Evolutionary conservation across 2,888 invertebrate species (phyloP).

Genomic region (Acrobasis consociella): DNA sequence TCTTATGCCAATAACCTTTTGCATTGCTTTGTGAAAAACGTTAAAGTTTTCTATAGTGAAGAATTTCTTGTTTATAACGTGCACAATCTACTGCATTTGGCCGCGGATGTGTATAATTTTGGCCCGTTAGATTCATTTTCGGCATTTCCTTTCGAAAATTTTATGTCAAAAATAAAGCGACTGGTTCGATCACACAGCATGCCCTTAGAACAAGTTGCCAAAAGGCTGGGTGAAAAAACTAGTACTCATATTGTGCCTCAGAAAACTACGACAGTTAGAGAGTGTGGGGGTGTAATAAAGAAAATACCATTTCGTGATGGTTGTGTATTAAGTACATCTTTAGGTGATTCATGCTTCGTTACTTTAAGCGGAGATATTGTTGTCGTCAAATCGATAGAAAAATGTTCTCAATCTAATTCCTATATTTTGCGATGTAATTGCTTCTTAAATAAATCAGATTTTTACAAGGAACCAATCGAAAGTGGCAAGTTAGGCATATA

Average conservation of each 20-base stretch:
- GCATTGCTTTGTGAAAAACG: neutral
- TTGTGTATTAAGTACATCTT: too few relatives aligned
- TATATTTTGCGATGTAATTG: conserved; percentile 22
- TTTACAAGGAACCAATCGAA: conserved; percentile 23
- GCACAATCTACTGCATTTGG: neutral
- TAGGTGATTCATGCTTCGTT: too few relatives aligned
- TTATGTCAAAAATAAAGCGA: neutral
- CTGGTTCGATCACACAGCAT: neutral
- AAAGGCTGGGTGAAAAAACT: too few relatives aligned
- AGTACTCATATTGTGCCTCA: too few relatives aligned
- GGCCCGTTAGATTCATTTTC: neutral
- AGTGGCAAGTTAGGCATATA: conserved; percentile 25
- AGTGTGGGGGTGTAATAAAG: too few relatives aligned
- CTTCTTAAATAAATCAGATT: conserved; percentile 25
- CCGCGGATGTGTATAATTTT: neutral
- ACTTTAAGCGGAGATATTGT: too few relatives aligned
- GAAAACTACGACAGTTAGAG: too few relatives aligned
- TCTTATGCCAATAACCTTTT: neutral
- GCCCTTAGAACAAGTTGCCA: neutral
- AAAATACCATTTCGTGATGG: too few relatives aligned
- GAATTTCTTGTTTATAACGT: neutral
- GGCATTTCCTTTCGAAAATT: conserved; percentile 1
- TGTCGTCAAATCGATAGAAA: too few relatives aligned
- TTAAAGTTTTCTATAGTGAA: neutral
- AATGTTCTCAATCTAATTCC: neutral